Evolutionary conservation across 1,140 invertebrate species (phyloP), one percentile per base, ranked within the genome.

Genomic region (Drosophila pachea): DNA sequence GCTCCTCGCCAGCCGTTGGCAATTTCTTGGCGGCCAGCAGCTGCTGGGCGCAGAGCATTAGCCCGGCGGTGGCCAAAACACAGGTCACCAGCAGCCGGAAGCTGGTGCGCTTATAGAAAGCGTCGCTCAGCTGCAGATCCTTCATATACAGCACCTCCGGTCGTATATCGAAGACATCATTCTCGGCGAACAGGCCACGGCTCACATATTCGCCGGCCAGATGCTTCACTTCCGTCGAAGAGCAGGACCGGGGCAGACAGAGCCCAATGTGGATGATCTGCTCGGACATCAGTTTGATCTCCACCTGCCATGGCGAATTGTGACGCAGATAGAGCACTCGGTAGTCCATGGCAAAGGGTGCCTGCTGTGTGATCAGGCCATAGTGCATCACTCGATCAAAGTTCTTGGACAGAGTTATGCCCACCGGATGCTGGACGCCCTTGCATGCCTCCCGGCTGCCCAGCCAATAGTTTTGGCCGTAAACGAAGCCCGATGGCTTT

Each of bases 391-490:
- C 73, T 0, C 89, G 74, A 8, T 88, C 74, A 55, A 78, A 89
- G 53, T 89, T 89, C 55, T 89, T 82, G 0, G 87, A 89, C 5
- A 89, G 54, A 2, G 89, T 89, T 8, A 89, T 86, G 32, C 69
- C 74, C 36, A 88, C 76, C 2, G 88, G 87, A 50, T 59, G 53
- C 43, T 84, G 76, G 4, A 89, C 81, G 0, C 84, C 81, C 12
- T 67, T 74, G 55, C 89, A 89, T 5, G 81, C 87, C 60, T 89
- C 78, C 9, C 78, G 68, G 35, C 89, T 89, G 42, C 89, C 89
- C 45, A 89, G 66, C 89, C 88, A 89, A 38, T 86, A 89, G 72
- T 89, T 89, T 29, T 89, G 86, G 29, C 89, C 89, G 48, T 83
- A 89, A 0, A 89, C 68, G 53, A 89, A 89, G 7, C 89, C 89